Conservation (phyloP, 1,140 invertebrate species). For the Pomacea maculata region DNA sequence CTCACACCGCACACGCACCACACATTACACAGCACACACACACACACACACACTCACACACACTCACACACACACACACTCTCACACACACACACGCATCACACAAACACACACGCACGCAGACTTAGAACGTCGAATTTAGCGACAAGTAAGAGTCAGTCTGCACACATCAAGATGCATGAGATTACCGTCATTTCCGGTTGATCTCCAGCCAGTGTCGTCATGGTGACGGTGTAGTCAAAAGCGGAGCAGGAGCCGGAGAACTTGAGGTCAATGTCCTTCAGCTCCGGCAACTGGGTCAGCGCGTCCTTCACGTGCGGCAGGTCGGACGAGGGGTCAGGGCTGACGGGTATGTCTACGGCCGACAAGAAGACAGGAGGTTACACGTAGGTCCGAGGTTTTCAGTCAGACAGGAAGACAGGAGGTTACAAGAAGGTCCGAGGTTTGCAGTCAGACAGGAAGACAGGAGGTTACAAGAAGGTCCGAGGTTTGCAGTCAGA, state of each 20-base stretch:
- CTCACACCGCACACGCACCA: too few relatives aligned
- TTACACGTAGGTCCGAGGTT: too few relatives aligned
- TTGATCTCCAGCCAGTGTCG: conserved; percentile 39
- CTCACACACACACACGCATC: background rate
- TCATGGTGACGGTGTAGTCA: conserved; percentile 40
- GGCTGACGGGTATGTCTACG: conserved; percentile 19
- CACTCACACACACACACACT: background rate
- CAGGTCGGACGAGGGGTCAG: conserved; percentile 5
- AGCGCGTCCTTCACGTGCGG: conserved; percentile 27
- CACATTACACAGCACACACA: background rate
- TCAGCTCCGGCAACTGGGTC: conserved; percentile 23
- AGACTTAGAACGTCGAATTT: too few relatives aligned
- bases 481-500: too few relatives aligned
- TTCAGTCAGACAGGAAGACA: too few relatives aligned
- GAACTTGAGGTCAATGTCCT: conserved; percentile 26
- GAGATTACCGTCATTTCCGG: background rate
- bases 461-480: too few relatives aligned
- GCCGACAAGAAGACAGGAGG: background rate
- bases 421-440: too few relatives aligned
- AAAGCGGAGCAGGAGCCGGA: conserved; percentile 40
- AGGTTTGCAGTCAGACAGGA: too few relatives aligned
- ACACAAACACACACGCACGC: too few relatives aligned
- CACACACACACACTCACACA: too few relatives aligned
- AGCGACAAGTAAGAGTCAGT: too few relatives aligned
- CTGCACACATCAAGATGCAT: too few relatives aligned